Evolutionary conservation across 37 sponge, comb jelly and placozoan genomes (phyloP), one percentile per base, ranked within the genome.

Genomic region (Trichoplax adhaerens): DNA sequence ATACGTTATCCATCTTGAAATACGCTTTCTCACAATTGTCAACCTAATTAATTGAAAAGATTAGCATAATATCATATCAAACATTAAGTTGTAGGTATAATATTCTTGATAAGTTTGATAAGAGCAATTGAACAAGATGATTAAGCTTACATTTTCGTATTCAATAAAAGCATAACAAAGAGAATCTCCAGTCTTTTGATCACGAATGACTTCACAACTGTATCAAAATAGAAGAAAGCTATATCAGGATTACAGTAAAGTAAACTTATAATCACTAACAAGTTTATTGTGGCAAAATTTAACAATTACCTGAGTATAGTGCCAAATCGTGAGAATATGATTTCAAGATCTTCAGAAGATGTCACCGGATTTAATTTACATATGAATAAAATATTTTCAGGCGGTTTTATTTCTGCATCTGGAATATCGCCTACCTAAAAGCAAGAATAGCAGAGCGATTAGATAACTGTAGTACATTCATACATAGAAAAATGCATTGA

Each of bases 1-100:
- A 65, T 8, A 97, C 99, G 63, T 97, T 97, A 71, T 97, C 99
- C 99, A 97, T 97, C 74, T 97, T 97, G 83, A 97, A 97, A 72
- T 89, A 97, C 53, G 99, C 99, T 1, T 82, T 83, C n/a, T 82
- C 73, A 59, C 99, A 97, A 75, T 92, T 90, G 0, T 92, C 93
- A 47, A 85, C 90, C 12, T 86, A 60, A 12, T 60, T 8, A 60
- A 60, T 12, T n/a, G 10, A 60, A 12, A 8, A 60, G 62, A 60
- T 8, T 60, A 12, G 62, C 8, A 12, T n/a, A 12, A 8, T n/a
- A 60, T 12, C 62, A 60, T 60, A 29, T 29, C 29, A 12, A 60
- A 12, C 62, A 60, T 8, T 12, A 8, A 60, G 62, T 60, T 8
- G 12, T 60, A 60, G 62, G 62, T 60, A 60, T 60, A 10, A 60